Evolutionary conservation across 2,888 invertebrate species (phyloP).

Genomic region (Lasioglossum oenotherae): DNA sequence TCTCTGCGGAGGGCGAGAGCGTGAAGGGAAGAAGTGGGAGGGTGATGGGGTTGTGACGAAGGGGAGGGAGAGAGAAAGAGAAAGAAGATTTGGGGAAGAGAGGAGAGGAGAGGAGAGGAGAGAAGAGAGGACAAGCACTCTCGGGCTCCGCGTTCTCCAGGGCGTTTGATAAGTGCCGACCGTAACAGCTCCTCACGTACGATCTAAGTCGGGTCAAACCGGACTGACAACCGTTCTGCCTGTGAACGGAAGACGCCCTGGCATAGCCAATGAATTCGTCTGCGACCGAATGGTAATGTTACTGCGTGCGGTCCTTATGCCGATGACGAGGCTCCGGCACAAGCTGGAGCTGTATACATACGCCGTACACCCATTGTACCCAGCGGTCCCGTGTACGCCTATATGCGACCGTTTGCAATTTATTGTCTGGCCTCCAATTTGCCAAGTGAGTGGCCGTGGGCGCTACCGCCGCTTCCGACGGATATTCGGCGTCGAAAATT

Average conservation of each 20-base stretch:
- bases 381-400: slow-evolving; percentile 23
- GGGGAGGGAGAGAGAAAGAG: background rate
- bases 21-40: background rate
- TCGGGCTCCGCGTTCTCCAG: slow-evolving; percentile 37
- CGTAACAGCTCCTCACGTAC: slow-evolving; percentile 69
- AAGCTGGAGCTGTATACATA: slow-evolving; percentile 31
- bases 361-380: slow-evolving; percentile 40
- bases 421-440: slow-evolving; percentile 81
- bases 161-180: slow-evolving; percentile 70
- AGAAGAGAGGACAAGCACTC: background rate
- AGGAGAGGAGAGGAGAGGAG: background rate
- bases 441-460: slow-evolving; percentile 79
- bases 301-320: slow-evolving; percentile 80
- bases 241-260: slow-evolving; percentile 82
- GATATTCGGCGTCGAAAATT: slow-evolving; percentile 83
- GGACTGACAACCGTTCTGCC: slow-evolving; percentile 80
- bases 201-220: slow-evolving; percentile 74
- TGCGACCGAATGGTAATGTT: slow-evolving; percentile 81
- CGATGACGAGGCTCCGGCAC: slow-evolving; percentile 61
- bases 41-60: background rate
- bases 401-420: slow-evolving; percentile 78
- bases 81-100: background rate
- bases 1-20: slow-evolving; percentile 6
- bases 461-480: slow-evolving; percentile 80
- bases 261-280: slow-evolving; percentile 81